phyloP scores from a whole-genome alignment of 2,888 invertebrate genomes.

The Hymenopus coronatus region DNA sequence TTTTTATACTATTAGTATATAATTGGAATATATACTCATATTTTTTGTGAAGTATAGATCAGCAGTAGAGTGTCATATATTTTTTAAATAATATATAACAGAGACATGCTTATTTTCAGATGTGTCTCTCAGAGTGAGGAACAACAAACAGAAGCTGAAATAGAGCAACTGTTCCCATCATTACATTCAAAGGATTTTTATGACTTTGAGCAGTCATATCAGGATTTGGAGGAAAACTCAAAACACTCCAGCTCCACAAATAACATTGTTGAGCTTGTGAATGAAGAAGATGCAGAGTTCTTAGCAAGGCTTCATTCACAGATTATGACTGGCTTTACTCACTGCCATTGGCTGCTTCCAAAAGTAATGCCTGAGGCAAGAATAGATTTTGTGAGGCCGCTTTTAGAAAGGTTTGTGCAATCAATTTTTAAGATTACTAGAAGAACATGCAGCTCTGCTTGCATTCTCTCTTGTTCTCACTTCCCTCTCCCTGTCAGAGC shows the following conservation, averaged over 20 bases:
- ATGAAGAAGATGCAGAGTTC: slow-evolving; percentile 56
- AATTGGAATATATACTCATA: no score
- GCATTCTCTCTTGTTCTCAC: no score
- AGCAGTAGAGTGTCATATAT: not conserved
- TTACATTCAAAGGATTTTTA: slow-evolving; percentile 66
- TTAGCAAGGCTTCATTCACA: slow-evolving; percentile 61
- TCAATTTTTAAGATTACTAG: not conserved
- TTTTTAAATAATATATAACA: not conserved
- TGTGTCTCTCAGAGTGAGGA: slow-evolving; percentile 52
- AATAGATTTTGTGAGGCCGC: not conserved
- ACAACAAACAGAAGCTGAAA: slow-evolving; percentile 60
- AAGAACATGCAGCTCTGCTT: no score
- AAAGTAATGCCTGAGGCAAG: slow-evolving; percentile 3
- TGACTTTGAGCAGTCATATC: slow-evolving; percentile 56
- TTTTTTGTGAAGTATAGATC: no score
- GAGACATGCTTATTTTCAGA: not conserved
- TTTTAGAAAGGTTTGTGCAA: not conserved
- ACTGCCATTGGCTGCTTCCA: slow-evolving; percentile 33
- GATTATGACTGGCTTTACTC: slow-evolving; percentile 46
- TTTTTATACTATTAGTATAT: no score
- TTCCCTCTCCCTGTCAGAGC: no score
- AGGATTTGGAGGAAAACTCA: slow-evolving; percentile 50
- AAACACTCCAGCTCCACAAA: not conserved
- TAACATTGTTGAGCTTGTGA: slow-evolving; percentile 38
- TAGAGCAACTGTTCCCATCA: slow-evolving; percentile 68